A percentile compares a stretch with the other conserved stretches of the same genome.
Conservation (phyloP, 2,797 vertebrate genomes). For the Steatocranus sp. region DNA sequence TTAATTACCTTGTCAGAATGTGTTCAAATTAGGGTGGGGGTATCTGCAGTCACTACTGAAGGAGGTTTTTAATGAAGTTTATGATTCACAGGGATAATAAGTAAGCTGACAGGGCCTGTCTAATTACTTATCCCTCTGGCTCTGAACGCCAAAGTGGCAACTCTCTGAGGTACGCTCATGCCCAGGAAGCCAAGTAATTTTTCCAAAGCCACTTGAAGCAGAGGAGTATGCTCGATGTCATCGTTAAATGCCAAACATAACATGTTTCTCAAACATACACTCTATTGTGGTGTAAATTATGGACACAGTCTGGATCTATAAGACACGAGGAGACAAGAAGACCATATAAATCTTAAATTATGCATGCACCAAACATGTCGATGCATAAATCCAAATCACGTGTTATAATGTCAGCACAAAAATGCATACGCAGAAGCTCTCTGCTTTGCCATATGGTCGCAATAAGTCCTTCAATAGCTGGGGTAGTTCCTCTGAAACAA, state of each 20-base stretch:
- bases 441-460: constrained; percentile 19
- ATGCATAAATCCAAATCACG: constrained; percentile 33
- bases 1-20: constrained; percentile 53
- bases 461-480: constrained; percentile 6
- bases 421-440: neutral
- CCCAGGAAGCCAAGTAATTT: constrained; percentile 19
- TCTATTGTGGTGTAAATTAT: constrained; percentile 24
- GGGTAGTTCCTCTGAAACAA: constrained; percentile 26
- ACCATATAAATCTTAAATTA: constrained; percentile 19
- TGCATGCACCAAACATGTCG: neutral
- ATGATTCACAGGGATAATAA: constrained; percentile 46
- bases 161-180: constrained; percentile 10
- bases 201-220: constrained; percentile 6
- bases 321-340: neutral
- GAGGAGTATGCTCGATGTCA: neutral
- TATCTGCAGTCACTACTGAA: constrained; percentile 40
- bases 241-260: constrained; percentile 6
- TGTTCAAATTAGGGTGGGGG: constrained; percentile 30
- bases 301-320: neutral
- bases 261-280: constrained; percentile 12
- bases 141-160: constrained; percentile 19
- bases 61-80: constrained; percentile 49
- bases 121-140: constrained; percentile 52
- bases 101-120: constrained; percentile 41
- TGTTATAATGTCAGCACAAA: constrained; percentile 6